Conservation (phyloP, 2,113 vertebrate genomes). For the Xyrauchen texanus region DNA sequence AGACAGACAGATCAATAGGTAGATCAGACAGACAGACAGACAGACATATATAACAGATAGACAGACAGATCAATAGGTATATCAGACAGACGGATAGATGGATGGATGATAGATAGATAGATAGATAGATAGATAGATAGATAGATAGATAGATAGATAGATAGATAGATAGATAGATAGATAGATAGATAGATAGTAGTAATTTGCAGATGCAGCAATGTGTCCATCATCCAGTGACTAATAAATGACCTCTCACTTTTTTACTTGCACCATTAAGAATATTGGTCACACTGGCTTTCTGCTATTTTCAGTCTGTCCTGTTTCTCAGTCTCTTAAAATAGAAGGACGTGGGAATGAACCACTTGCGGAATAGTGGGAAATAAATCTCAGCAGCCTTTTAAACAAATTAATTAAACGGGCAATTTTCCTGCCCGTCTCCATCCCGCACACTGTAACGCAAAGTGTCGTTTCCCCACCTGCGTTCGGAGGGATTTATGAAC, state of each 20-base stretch:
- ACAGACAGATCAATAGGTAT: too few species aligned
- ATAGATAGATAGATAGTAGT: too few species aligned
- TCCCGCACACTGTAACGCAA: slow-evolving; percentile 14
- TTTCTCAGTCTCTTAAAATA: slow-evolving; percentile 35
- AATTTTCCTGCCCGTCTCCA: slow-evolving; percentile 32
- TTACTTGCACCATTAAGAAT: slow-evolving; percentile 15
- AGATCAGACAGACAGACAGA: too few species aligned
- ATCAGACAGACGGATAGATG: too few species aligned
- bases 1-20: too few species aligned
- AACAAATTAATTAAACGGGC: slow-evolving; percentile 52
- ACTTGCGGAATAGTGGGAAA: slow-evolving; percentile 9
- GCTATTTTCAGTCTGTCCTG: not conserved
- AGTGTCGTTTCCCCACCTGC: slow-evolving; percentile 49
- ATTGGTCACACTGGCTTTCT: slow-evolving; percentile 21
- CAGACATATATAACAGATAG: too few species aligned
- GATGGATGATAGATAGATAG: too few species aligned
- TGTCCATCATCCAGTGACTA: not conserved
- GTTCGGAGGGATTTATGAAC: slow-evolving; percentile 54
- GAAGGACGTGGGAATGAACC: slow-evolving; percentile 1
- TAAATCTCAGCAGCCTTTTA: slow-evolving; percentile 46
- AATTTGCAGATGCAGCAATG: not conserved
- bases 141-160: too few species aligned
- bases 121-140: too few species aligned
- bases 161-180: too few species aligned
- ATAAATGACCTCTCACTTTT: slow-evolving; percentile 15